Evolutionary conservation across 2,888 invertebrate species (phyloP), one percentile per base, ranked within the genome.

Genomic region (Chrysolina haemoptera): DNA sequence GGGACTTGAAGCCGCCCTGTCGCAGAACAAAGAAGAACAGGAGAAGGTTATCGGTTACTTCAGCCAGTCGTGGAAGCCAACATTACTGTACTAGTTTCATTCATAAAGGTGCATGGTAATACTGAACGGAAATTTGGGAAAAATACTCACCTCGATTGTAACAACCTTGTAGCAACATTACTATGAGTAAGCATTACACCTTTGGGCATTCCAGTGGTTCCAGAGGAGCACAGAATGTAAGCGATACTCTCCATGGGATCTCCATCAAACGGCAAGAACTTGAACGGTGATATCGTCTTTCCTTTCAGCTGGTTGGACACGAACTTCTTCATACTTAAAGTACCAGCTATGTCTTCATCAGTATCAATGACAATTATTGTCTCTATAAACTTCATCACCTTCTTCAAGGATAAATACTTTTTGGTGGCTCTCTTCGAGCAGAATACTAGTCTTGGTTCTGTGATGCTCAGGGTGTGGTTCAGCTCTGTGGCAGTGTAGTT

Each of bases 141-240:
- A 41, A n/a, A 18, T 22, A 20, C 50, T 43, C 62, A 77, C 77
- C 77, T 77, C 0, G 75, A 68, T 41, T 77, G 77, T 5, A 77
- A 46, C 55, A 77, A 27, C 22, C 77, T 70, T 8, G 77, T 75
- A 11, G 67, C 75, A 9, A 84, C 46, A 71, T 93, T 93, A 70
- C 88, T 86, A 84, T 93, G 92, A 8, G 91, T 90, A 63, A 93
- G 85, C 86, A 90, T 89, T 1, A 93, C 92, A 41, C 92, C 93
- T 86, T 93, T 93, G 0, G 93, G 91, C 81, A 93, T 86, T 0
- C 94, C 94, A 22, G 91, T 91, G 0, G 94, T 94, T 59, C 94
- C 94, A 74, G 93, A 93, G 55, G 93, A 93, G 85, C 91, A 93
- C 71, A 93, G 72, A 53, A 85, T 79, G 22, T 82, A 76, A 6